Evolutionary conservation across 2,797 vertebrate genomes (phyloP).

Genomic region (Rhinogobio ventralis): DNA sequence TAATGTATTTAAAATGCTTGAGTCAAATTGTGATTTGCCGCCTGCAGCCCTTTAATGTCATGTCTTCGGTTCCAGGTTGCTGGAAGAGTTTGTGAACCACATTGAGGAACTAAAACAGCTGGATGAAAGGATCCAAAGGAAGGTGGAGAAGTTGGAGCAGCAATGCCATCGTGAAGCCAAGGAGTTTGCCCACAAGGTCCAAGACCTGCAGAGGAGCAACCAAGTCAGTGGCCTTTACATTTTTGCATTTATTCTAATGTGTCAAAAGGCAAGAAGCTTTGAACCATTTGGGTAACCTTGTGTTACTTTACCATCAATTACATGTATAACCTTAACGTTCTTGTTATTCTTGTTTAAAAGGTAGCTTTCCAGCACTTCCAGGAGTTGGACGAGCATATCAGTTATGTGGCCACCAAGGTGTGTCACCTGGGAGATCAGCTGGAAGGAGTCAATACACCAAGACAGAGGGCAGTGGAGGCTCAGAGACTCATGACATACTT

Average conservation of each 20-base stretch:
- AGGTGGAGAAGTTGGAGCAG: slow-evolving; percentile 97
- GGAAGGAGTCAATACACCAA: slow-evolving; percentile 98
- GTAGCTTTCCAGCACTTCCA: slow-evolving; percentile 99
- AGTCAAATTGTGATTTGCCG: background rate
- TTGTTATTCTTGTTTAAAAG: slow-evolving; percentile 68
- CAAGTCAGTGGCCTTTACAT: slow-evolving; percentile 81
- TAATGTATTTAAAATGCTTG: slow-evolving; percentile 12
- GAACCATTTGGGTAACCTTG: background rate
- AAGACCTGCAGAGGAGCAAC: slow-evolving; percentile 97
- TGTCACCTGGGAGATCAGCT: slow-evolving; percentile 99
- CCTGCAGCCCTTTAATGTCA: background rate
- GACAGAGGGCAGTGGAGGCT: slow-evolving; percentile 97
- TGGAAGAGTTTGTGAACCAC: slow-evolving; percentile 97
- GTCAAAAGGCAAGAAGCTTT: background rate
- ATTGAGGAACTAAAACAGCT: slow-evolving; percentile 97
- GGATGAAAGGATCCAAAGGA: slow-evolving; percentile 96
- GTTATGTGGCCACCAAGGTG: slow-evolving; percentile 99
- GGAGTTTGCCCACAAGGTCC: slow-evolving; percentile 98
- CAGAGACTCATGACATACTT: slow-evolving; percentile 99
- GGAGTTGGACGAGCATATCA: slow-evolving; percentile 98
- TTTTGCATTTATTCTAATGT: background rate
- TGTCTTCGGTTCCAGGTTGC: slow-evolving; percentile 77
- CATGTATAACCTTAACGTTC: background rate
- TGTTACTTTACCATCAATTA: background rate
- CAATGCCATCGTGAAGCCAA: slow-evolving; percentile 98